Base-by-base conservation (phyloP, 2,888 invertebrate species). In the Leptinotarsa tumamoca region DNA sequence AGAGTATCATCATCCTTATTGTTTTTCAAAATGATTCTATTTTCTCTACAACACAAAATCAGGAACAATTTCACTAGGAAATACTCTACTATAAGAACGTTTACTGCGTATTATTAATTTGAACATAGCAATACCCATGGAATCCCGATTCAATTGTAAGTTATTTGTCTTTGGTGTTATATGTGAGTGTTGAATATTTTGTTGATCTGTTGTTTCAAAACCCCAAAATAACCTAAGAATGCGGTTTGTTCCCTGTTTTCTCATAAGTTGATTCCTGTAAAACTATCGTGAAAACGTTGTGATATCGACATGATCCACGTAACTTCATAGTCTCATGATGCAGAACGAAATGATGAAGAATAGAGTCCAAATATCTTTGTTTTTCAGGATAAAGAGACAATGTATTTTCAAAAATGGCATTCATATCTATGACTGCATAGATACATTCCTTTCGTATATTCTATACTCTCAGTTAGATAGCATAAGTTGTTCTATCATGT, bases 71-170 rank as follows among this genome's bases (percentile, higher is more conserved):
- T 54, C 67, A 63, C 68, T 58, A 49, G 67, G 21, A 67, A n/a
- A 72, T 68, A 71, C 23, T 50, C 52, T 66, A 67, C 66, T 67
- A 51, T 72, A 74, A 73, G 73, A 79, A 76, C 79, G 76, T 78
- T 82, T 82, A 84, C 87, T 87, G 86, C 86, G 85, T 84, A 81
- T 84, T 80, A 83, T 86, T 86, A 84, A 83, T 85, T 86, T 83
- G 79, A 84, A 83, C 84, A 84, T 85, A 88, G 87, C 86, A 82
- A 84, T 84, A 85, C 82, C 86, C 84, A 81, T 86, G 87, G 88
- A 87, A 85, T 83, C 84, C 84, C 83, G 84, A 86, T 83, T 83
- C 84, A 86, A 87, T 87, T 86, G 88, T 88, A 87, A 88, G 88
- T 87, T 86, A 84, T 84, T 85, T 86, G 85, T 87, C 85, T 83